Percentiles rank a stretch among this genome's conserved stretches.
These are phyloP conservation scores for Cheirogaleus medius DNA, from an alignment of 2,113 vertebrate species.

Conservation along the genomic window DNA sequence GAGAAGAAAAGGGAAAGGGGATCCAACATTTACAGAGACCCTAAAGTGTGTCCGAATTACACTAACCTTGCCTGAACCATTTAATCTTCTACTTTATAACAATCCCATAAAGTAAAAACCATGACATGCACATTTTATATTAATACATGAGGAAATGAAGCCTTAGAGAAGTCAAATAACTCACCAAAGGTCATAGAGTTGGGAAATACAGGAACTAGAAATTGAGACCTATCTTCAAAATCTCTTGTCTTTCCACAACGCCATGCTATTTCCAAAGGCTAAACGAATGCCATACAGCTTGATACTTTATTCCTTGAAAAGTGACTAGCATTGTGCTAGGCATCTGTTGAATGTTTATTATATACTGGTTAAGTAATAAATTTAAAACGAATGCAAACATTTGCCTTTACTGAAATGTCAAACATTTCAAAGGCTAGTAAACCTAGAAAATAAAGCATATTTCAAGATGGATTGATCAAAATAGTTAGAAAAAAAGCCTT, in stretches of 20 bases:
- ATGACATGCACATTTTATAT: background rate
- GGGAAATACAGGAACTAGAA: background rate
- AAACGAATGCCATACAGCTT: background rate
- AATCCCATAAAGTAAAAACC: background rate
- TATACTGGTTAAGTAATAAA: background rate
- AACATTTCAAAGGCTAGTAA: background rate
- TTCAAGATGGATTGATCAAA: background rate
- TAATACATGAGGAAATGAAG: background rate
- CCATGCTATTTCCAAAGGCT: background rate
- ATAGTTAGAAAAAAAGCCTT: background rate
- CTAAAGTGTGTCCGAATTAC: background rate
- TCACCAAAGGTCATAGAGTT: background rate
- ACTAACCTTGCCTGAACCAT: background rate
- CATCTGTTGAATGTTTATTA: background rate
- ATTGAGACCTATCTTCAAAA: background rate
- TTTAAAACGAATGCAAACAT: background rate
- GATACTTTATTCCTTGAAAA: background rate
- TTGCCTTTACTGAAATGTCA: constrained; percentile 18
- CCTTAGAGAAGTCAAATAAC: background rate
- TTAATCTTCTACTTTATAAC: background rate
- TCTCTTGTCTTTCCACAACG: background rate
- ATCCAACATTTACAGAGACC: background rate
- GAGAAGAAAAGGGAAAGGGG: background rate
- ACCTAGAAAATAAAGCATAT: background rate
- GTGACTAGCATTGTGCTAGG: background rate